These are phyloP conservation scores for Sarcophaga rosellei DNA, from an alignment of 2,888 invertebrate genomes.

Conservation along the genomic window DNA sequence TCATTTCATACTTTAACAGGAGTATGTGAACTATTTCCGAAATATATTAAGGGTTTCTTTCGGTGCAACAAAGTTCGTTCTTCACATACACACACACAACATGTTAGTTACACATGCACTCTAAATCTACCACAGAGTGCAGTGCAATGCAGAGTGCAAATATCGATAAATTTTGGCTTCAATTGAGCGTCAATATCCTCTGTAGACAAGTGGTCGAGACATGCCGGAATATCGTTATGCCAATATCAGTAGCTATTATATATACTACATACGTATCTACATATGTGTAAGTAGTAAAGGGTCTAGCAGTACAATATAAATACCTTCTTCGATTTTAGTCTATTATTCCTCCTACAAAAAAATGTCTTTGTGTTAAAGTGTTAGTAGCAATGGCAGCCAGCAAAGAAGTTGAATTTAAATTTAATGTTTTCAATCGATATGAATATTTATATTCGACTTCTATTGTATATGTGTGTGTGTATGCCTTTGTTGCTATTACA, in stretches of 20 bases:
- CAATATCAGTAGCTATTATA: background rate
- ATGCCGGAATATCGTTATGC: background rate
- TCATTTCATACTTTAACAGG: background rate
- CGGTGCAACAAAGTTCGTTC: background rate
- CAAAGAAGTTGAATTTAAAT: too few species aligned
- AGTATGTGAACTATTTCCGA: background rate
- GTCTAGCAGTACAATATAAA: too few species aligned
- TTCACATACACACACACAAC: background rate
- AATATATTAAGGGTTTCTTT: background rate
- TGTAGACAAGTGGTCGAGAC: slow-evolving; percentile 60
- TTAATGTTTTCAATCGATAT: background rate
- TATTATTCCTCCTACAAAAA: background rate
- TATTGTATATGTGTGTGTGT: background rate
- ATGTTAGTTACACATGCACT: slow-evolving; percentile 31
- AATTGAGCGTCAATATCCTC: slow-evolving; percentile 65
- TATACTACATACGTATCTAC: background rate
- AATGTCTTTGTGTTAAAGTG: too few species aligned
- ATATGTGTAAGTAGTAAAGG: too few species aligned
- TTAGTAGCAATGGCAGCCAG: too few species aligned
- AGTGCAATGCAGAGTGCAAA: slow-evolving; percentile 22
- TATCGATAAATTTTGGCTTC: slow-evolving; percentile 64
- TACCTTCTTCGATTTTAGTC: background rate
- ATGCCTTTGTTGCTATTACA: too few species aligned
- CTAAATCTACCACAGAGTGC: slow-evolving; percentile 25
- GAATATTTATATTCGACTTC: background rate